These are phyloP conservation scores for Myotis daubentonii DNA, from an alignment of 2,797 vertebrate species.

Conservation along the genomic window DNA sequence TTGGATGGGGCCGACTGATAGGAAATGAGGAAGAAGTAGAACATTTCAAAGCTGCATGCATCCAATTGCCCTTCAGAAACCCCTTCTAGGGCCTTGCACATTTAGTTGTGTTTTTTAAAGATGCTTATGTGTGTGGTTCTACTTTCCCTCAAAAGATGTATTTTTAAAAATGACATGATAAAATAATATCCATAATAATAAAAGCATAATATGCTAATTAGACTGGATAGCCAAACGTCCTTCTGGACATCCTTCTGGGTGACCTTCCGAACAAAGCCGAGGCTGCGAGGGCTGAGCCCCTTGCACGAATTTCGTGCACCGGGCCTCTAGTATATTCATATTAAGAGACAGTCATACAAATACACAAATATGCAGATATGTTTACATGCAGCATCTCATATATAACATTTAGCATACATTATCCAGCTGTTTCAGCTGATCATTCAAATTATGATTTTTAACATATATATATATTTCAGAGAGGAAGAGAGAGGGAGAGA, in stretches of 20 bases:
- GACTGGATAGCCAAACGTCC: no score
- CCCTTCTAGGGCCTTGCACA: not conserved
- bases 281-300: no score
- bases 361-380: slow-evolving; percentile 1
- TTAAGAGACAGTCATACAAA: not conserved
- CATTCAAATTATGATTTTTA: not conserved
- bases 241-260: no score
- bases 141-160: not conserved
- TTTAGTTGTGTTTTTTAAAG: not conserved
- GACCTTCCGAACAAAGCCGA: no score
- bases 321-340: not conserved
- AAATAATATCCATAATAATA: not conserved
- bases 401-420: not conserved
- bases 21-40: slow-evolving; percentile 68
- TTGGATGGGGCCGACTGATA: slow-evolving; percentile 69
- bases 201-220: no score
- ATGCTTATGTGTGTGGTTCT: not conserved
- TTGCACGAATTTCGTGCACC: no score
- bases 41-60: slow-evolving; percentile 36
- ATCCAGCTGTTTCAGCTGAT: not conserved
- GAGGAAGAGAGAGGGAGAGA: no score
- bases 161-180: not conserved
- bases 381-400: not conserved
- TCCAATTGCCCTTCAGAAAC: slow-evolving; percentile 56
- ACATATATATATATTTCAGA: no score